Conservation (phyloP, 1,140 invertebrate species). For the Reticulitermes speratus region DNA sequence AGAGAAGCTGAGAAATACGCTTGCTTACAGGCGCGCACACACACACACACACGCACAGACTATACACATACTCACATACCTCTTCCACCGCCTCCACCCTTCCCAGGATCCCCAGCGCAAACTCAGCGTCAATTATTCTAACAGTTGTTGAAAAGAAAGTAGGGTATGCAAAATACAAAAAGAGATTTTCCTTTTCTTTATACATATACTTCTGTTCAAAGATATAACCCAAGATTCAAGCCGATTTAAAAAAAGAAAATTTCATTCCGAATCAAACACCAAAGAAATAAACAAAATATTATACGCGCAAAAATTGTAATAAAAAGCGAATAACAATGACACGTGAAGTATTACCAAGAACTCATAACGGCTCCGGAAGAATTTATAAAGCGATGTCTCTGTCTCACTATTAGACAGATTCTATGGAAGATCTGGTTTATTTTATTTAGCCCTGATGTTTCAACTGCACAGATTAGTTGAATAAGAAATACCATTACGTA, state of each 20-base stretch:
- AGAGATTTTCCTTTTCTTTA: not conserved
- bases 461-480: no score
- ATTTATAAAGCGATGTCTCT: no score
- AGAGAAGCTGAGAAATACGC: not conserved
- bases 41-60: no score
- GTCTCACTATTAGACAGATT: no score
- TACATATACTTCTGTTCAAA: not conserved
- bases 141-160: constrained; percentile 4
- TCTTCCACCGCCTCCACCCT: not conserved
- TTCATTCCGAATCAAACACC: not conserved
- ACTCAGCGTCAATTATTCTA: not conserved
- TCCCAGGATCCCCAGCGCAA: not conserved
- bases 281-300: no score
- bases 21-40: not conserved
- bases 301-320: no score
- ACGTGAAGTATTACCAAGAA: no score
- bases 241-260: not conserved
- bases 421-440: no score
- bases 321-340: no score
- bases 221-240: not conserved
- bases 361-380: no score
- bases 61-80: not conserved
- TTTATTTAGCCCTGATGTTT: no score
- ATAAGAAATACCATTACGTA: no score
- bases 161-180: not conserved